A percentile compares a stretch with the other conserved stretches of the same genome.
Conservation (phyloP, 2,113 vertebrate species). For the Climacteris rufus region DNA sequence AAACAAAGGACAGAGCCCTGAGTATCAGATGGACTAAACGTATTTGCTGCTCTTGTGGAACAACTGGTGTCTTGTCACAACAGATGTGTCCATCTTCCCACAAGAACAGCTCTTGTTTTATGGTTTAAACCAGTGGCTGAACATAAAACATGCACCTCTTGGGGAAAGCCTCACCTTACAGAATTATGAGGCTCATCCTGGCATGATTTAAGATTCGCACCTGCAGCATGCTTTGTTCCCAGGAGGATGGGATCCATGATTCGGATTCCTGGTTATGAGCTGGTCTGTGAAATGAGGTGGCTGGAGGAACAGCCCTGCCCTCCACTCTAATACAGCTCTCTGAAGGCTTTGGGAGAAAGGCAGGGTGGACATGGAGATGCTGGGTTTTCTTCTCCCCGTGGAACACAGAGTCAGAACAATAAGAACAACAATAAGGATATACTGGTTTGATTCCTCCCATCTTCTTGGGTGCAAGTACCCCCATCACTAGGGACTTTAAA, state of each 20-base stretch:
- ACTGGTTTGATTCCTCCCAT: not conserved
- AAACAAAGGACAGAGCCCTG: not conserved
- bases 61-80: not conserved
- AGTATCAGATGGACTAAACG: not conserved
- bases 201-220: accelerated
- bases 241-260: not conserved
- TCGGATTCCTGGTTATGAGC: not conserved
- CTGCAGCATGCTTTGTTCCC: not conserved
- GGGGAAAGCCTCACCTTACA: not conserved
- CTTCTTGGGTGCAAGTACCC: not conserved
- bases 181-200: not conserved
- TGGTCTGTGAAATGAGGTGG: not conserved
- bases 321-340: not conserved
- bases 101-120: not conserved
- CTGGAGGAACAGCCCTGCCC: not conserved
- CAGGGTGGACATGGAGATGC: not conserved
- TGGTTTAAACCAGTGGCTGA: not conserved
- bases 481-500: not conserved
- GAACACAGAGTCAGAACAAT: not conserved
- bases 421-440: not conserved
- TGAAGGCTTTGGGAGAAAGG: not conserved
- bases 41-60: not conserved
- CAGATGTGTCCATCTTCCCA: not conserved
- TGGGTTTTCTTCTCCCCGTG: not conserved
- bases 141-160: not conserved